Conservation (phyloP, 2,888 invertebrate genomes). For the Pecten maximus region DNA sequence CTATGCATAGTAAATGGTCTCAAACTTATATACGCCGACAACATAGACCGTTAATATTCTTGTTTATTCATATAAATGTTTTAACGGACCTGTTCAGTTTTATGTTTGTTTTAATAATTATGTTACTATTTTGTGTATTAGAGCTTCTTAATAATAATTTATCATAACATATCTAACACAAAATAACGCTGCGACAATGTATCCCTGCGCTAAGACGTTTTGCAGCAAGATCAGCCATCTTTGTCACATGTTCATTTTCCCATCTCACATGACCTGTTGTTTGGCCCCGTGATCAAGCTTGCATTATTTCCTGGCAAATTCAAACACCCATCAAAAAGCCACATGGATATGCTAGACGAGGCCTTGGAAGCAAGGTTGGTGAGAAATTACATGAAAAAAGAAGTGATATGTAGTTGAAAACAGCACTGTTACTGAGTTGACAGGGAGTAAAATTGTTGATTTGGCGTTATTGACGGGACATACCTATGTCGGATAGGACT, state of each 20-base stretch:
- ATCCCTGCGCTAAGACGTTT: constrained; percentile 45
- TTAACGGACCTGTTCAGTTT: background rate
- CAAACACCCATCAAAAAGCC: constrained; percentile 77
- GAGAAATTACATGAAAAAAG: constrained; percentile 11
- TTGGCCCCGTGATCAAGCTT: constrained; percentile 84
- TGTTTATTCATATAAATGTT: background rate
- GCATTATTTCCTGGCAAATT: constrained; percentile 82
- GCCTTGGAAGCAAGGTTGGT: constrained; percentile 81
- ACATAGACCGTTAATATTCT: background rate
- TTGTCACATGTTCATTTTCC: constrained; percentile 83
- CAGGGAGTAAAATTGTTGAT: background rate
- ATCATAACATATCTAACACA: background rate
- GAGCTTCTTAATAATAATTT: background rate
- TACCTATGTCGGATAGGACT: constrained; percentile 8
- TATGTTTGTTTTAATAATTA: background rate
- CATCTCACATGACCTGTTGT: constrained; percentile 84
- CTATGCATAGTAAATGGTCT: background rate
- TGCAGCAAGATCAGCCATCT: constrained; percentile 70
- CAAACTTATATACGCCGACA: background rate
- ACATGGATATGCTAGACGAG: constrained; percentile 83
- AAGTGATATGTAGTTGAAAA: constrained; percentile 16
- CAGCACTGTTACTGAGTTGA: constrained; percentile 15
- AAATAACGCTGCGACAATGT: constrained; percentile 33
- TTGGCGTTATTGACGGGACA: background rate
- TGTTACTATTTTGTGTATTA: background rate